A percentile compares a stretch with the other conserved stretches of the same genome.
Evolutionary conservation across 2,888 invertebrate species (phyloP).

Genomic region (Caradrina clavipalpis): DNA sequence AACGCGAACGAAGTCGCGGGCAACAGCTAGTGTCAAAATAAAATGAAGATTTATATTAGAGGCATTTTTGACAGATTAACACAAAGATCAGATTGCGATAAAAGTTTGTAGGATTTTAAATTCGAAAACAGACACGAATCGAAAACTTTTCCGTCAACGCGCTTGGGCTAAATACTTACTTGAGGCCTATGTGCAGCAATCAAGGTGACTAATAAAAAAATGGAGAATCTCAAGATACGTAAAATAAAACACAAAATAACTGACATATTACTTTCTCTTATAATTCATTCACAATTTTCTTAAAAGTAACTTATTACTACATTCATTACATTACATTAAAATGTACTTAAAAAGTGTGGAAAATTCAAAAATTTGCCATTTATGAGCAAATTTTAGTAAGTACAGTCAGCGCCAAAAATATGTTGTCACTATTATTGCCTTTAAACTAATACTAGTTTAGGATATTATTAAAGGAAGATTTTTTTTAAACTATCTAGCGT

Average conservation of each 20-base stretch:
- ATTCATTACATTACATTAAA: constrained; percentile 50
- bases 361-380: constrained; percentile 36
- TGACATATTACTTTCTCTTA: constrained; percentile 50
- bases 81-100: no score
- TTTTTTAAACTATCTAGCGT: constrained; percentile 21
- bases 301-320: constrained; percentile 52
- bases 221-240: not conserved
- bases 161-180: no score
- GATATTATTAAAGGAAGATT: constrained; percentile 1
- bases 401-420: constrained; percentile 44
- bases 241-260: constrained; percentile 27
- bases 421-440: constrained; percentile 22
- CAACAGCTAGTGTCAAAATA: no score
- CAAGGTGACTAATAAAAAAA: no score
- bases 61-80: no score
- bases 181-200: no score
- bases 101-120: no score
- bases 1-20: no score
- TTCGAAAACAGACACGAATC: no score
- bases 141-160: no score
- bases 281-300: constrained; percentile 63
- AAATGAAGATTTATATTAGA: no score
- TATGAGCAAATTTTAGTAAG: constrained; percentile 36
- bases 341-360: constrained; percentile 56
- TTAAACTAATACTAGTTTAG: not conserved